Base-by-base conservation (phyloP, 1,140 invertebrate genomes). In the Trichomalopsis sarcophagae region DNA sequence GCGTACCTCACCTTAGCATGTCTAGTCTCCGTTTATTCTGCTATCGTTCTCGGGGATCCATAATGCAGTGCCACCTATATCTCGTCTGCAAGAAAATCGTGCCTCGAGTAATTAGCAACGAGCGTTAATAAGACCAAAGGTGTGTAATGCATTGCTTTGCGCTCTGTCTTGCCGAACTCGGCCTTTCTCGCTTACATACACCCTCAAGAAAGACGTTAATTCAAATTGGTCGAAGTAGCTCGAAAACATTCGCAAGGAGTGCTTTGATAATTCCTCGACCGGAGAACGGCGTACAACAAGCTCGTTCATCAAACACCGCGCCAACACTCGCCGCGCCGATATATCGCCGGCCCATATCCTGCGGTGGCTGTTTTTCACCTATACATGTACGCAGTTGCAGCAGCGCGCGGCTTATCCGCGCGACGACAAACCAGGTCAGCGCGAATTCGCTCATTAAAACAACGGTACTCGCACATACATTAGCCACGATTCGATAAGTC, bases 371-470 rank as follows among this genome's bases (percentile, higher is more conserved):
- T 62, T 62, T 62, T 62, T 62, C 55, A 62, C 55, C 55, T 5
- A 62, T 62, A 62, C 7, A 62, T 21, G 33, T 4, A 36, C 33
- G 33, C 33, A 36, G 33, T 4, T 36, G 17, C 50, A 55, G 14
- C 50, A 3, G 14, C 2, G 47, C 47, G 11, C 13, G 5, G 55
- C 55, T 62, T 62, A 62, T n/a, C 17, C 55, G 21, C 55, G 4
- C 55, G 55, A 62, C 55, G 55, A 62, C 21, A 62, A 62, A 62
- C 55, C 55, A 62, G 55, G 55, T 62, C 55, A 62, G 27, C 23
- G 68, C 68, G 68, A 27, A 71, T 33, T 3, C 30, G 23, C 68
- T 71, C 68, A 71, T 71, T 71, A 71, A 71, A 71, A 71, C 23
- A 71, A 10, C 23, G 10, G 66, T 9, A 33, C 27, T 71, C 68